phyloP scores from a whole-genome alignment of 2,797 vertebrate genomes.

The Parambassis ranga region DNA sequence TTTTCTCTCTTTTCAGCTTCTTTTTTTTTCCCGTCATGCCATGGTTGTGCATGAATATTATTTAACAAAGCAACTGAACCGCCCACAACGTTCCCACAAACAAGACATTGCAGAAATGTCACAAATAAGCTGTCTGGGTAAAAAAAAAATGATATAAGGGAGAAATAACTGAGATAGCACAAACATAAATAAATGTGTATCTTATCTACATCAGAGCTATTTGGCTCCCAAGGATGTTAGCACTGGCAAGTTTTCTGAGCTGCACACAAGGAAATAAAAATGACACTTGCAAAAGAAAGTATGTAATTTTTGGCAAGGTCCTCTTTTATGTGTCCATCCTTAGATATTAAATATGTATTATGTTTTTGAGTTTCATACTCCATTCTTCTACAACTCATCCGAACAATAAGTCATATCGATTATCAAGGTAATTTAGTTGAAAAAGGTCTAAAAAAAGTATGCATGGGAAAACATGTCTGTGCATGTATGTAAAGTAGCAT shows the following conservation, averaged over 20 bases:
- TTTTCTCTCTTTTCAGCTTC: slow-evolving; percentile 27
- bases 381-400: slow-evolving; percentile 10
- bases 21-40: background rate
- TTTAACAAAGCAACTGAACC: slow-evolving; percentile 24
- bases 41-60: slow-evolving; percentile 20
- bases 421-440: background rate
- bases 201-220: background rate
- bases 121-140: background rate
- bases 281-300: background rate
- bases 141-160: background rate
- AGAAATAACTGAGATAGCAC: background rate
- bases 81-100: slow-evolving; percentile 14
- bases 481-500: background rate
- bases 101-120: slow-evolving; percentile 21
- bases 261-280: background rate
- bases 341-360: background rate
- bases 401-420: slow-evolving; percentile 21
- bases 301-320: background rate
- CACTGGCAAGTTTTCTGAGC: background rate
- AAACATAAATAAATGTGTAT: background rate
- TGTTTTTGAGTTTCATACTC: slow-evolving; percentile 8
- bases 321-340: background rate
- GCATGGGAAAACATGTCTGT: slow-evolving; percentile 9
- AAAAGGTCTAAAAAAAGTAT: background rate
- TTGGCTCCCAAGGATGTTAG: background rate